Base-by-base conservation (phyloP, 2,797 vertebrate species). In the Zenarchopterus dispar region DNA sequence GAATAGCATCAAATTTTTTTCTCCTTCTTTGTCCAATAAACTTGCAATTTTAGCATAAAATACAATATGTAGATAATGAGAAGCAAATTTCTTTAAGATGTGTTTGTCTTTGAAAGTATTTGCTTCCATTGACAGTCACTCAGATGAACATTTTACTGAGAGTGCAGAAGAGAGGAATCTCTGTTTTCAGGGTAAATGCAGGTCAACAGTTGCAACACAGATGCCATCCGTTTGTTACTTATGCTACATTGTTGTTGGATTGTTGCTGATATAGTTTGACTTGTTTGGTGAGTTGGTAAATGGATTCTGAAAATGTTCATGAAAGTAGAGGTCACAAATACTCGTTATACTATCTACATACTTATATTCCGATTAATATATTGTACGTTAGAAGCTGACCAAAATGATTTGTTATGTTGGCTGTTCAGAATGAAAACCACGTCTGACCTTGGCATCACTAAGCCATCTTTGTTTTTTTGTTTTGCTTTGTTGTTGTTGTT, bases 11-110 rank as follows among this genome's bases (percentile, higher is more conserved):
- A 58, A 73, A 21, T 52, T n/a, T 65, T 55, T 74, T 60, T 24
- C 24, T 21, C 15, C 26, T 56, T 22, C 41, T 63, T 65, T 63
- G 45, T 67, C 56, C 58, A 61, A 23, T 5, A 55, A 42, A 61
- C 43, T 60, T 67, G 39, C 84, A 73, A 78, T 77, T 72, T 67
- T 56, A 39, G 68, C 53, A 79, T 70, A 52, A 77, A 78, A 85
- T 7, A 4, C 49, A 68, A 59, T 77, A 64, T 66, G 62, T 72
- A 56, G 36, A 55, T 63, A 61, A 17, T 73, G 60, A 54, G 51
- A 44, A 52, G 33, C 52, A 28, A 62, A 31, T 13, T 47, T 2
- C 44, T 70, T 54, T 56, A 28, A 22, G 50, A 81, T 60, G 36
- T 48, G 22, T 78, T 62, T 63, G 69, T 71, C 67, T 78, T 76